Base-by-base conservation (phyloP, 2,113 vertebrate species). In the Pipa parva region DNA sequence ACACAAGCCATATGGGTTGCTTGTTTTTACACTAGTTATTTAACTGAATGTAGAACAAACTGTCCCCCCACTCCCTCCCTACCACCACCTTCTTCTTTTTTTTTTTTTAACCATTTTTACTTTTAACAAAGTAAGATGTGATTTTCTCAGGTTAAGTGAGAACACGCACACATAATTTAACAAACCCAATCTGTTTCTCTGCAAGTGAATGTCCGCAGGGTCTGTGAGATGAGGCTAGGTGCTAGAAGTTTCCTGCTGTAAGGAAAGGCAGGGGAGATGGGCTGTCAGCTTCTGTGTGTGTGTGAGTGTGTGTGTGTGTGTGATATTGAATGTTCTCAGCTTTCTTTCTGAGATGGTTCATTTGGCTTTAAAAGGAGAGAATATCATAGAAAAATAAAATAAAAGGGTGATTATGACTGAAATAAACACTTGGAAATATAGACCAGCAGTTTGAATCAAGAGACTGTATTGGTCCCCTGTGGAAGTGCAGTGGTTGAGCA, bases 111-210 rank as follows among this genome's bases (percentile, higher is more conserved):
- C 8, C 13, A 21, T 59, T 48, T 56, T 39, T 68, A 24, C 66
- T 70, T 42, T 70, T 80, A 85, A 81, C 83, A 84, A 85, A 78
- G 76, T 74, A 80, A 89, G 82, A 84, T 87, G 85, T 79, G 79
- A 89, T 86, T 83, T 86, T 89, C 86, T 87, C 88, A 85, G 87
- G 85, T 87, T 88, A 81, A 69, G 79, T 78, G 86, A 87, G 85
- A 89, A 88, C 77, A 80, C 56, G 76, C 80, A 80, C 81, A 78
- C 83, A 71, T 81, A 82, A 85, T 89, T 85, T 86, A 83, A 87
- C 84, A 79, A 80, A 77, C 51, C 62, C 84, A 80, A 87, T 82
- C 87, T 88, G 87, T 83, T 83, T 81, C 74, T 78, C 71, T 74
- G 77, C 73, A 84, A 79, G 73, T 75, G 69, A 73, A 76, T 79